Conservation (phyloP, 2,888 invertebrate species). For the Euzetes globulus region DNA sequence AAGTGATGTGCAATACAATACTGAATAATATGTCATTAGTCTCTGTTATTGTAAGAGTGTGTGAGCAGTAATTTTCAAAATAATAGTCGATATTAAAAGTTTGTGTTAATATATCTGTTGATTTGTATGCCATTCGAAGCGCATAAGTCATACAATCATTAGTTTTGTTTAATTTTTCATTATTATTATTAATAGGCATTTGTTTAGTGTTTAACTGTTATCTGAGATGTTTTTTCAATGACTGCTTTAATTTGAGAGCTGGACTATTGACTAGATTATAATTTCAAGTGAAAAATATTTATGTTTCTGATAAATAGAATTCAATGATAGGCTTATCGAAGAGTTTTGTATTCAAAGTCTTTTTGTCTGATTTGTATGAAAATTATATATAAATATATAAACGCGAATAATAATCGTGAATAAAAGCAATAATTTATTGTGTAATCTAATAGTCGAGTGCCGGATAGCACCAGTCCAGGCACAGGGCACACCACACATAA, state of each 20-base stretch:
- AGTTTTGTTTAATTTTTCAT: neutral
- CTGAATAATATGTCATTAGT: neutral
- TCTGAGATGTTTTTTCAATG: neutral
- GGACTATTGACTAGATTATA: neutral
- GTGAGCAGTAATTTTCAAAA: neutral
- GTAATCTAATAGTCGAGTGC: neutral
- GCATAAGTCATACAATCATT: neutral
- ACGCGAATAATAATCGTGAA: neutral
- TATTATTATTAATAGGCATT: conserved; percentile 10
- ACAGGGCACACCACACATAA: too few species aligned
- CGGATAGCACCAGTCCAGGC: too few species aligned
- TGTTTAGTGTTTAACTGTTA: neutral
- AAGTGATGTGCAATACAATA: conserved; percentile 3
- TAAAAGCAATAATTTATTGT: neutral
- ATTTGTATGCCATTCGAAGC: conserved; percentile 7
- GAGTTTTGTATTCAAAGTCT: neutral
- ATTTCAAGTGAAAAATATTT: conserved; percentile 3
- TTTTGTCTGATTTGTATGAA: neutral
- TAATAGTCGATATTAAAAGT: neutral
- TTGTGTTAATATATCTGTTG: neutral
- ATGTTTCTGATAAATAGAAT: neutral
- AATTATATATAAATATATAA: neutral
- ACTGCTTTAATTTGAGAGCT: neutral
- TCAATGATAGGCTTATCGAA: neutral
- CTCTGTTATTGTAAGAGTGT: neutral